Evolutionary conservation across 1,140 invertebrate genomes (phyloP), one percentile per base, ranked within the genome.

Genomic region (Drosophila subpulchrella): DNA sequence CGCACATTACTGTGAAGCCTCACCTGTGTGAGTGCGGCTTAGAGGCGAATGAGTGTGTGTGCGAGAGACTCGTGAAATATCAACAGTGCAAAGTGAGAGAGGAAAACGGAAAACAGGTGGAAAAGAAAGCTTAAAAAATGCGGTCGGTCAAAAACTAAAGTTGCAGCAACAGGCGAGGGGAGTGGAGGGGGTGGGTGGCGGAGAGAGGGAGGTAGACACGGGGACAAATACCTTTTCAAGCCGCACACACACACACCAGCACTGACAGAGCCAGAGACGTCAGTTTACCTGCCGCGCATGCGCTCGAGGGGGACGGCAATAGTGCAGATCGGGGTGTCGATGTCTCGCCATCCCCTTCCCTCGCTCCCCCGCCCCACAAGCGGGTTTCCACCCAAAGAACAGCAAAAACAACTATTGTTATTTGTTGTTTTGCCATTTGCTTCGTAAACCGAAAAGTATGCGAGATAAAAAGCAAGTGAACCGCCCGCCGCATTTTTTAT

Each of bases 91-190:
- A 15, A 67, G 62, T 53, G 50, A 59, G 54, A 66, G 73, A 75
- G 50, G 55, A 59, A 89, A 88, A 24, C 44, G 54, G 54, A 58
- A 89, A 84, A 89, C 84, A 89, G 84, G 84, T 90, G 84, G 84
- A 89, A 89, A 89, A 89, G 84, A 89, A 90, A 89, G 84, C 84
- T 84, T 88, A 89, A 89, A 86, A 89, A 89, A 89, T 89, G 84
- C 84, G 84, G 84, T 79, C 77, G 77, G 80, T 89, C 74, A 90
- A 89, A 88, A 89, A 83, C 63, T 74, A 80, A 83, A 85, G 81
- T 80, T 85, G 81, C 73, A 81, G 61, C 32, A 47, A 20, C 54
- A 67, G 68, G n/a, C 27, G 1, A 83, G 50, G 32, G 50, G 73
- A 59, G 56, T 65, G 66, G 32, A 10, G 32, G 1, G 32, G 44